A percentile compares a stretch with the other conserved stretches of the same genome.
Evolutionary conservation across 2,797 vertebrate genomes (phyloP).

Genomic region (Pipistrellus pipistrellus): DNA sequence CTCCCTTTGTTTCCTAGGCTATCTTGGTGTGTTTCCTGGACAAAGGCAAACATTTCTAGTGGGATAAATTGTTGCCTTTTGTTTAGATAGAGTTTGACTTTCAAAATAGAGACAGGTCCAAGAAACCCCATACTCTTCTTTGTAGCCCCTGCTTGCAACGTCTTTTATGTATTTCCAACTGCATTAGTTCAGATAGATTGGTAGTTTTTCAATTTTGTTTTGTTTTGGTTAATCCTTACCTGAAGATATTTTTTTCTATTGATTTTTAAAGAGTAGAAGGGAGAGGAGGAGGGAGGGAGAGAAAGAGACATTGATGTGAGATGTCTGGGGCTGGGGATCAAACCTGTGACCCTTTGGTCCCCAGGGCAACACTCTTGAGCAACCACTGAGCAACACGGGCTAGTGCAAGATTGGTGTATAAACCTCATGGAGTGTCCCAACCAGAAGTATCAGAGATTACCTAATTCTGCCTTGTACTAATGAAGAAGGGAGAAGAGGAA

Average conservation of each 20-base stretch:
- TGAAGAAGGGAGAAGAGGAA: neutral
- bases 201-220: neutral
- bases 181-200: neutral
- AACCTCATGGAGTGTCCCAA: neutral
- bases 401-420: neutral
- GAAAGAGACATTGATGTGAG: neutral
- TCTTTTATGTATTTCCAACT: neutral
- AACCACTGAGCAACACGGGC: neutral
- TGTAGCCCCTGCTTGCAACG: neutral
- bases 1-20: neutral
- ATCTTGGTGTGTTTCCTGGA: constrained; percentile 31
- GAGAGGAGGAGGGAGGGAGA: neutral
- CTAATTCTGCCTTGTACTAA: neutral
- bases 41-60: constrained; percentile 38
- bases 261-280: neutral
- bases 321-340: neutral
- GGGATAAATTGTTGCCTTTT: constrained; percentile 43
- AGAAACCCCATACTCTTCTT: neutral
- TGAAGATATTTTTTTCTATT: neutral
- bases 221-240: neutral
- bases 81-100: constrained; percentile 45
- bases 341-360: neutral
- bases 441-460: neutral
- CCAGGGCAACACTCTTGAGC: neutral
- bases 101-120: neutral